Conservation (phyloP, 30 jellyfish, hydroid and myxozoan genomes). For the Pseudorhiza aurosa region DNA sequence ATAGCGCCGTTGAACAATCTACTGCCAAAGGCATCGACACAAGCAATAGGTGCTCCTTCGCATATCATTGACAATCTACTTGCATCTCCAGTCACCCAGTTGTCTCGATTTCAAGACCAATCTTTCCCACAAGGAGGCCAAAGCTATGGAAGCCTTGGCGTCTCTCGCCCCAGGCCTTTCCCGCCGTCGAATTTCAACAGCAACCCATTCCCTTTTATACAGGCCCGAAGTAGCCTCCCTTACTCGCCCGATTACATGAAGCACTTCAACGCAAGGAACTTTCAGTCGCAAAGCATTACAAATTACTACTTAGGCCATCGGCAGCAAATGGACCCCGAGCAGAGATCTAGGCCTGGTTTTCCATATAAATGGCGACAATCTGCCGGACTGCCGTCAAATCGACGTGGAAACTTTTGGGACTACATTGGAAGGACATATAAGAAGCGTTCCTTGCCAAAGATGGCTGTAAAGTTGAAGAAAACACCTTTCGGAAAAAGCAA, state of each 20-base stretch:
- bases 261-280: constrained; percentile 57
- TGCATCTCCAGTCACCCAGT: constrained; percentile 54
- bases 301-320: constrained; percentile 53
- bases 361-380: constrained; percentile 38
- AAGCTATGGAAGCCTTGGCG: constrained; percentile 60
- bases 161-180: constrained; percentile 38
- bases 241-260: constrained; percentile 33
- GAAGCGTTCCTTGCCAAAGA: constrained; percentile 24
- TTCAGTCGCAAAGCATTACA: constrained; percentile 54
- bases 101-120: constrained; percentile 64
- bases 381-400: constrained; percentile 27
- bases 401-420: constrained; percentile 87
- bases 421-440: constrained; percentile 74
- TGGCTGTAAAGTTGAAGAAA: not conserved
- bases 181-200: constrained; percentile 22
- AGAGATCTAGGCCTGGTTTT: constrained; percentile 24
- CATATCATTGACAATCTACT: constrained; percentile 63
- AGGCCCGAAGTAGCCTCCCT: constrained; percentile 65
- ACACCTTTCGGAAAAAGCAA: not conserved
- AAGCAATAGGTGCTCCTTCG: constrained; percentile 26
- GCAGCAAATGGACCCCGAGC: constrained; percentile 9
- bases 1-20: constrained; percentile 37
- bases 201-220: constrained; percentile 52
- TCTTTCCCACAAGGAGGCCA: constrained; percentile 38
- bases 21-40: constrained; percentile 14